Conservation (phyloP, 92 coral and sea anemone genomes). For the Zoanthus gigantus region DNA sequence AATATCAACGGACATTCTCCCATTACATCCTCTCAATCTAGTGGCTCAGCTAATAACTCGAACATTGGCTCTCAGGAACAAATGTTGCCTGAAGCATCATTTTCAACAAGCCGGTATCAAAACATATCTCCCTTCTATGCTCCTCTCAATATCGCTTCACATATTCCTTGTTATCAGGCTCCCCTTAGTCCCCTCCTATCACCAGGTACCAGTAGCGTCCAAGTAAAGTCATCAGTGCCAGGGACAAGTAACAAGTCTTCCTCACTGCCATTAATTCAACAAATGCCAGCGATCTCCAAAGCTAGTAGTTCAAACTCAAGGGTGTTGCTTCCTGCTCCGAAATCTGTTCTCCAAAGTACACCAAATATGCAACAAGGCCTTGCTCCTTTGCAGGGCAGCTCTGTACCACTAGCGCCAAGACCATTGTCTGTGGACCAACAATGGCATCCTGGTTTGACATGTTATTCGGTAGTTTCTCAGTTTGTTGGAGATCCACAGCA, state of each 20-base stretch:
- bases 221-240: conserved; percentile 23
- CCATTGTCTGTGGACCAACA: conserved; percentile 28
- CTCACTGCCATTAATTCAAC: conserved; percentile 1
- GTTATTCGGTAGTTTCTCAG: not conserved
- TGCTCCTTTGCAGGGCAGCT: conserved; percentile 7
- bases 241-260: conserved; percentile 3
- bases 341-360: conserved; percentile 9
- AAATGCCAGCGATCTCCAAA: conserved; percentile 28
- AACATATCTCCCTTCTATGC: conserved; percentile 11
- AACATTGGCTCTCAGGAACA: conserved; percentile 12
- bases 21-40: not conserved
- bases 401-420: conserved; percentile 32
- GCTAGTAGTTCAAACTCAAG: conserved; percentile 18
- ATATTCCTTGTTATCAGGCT: conserved; percentile 36
- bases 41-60: not conserved
- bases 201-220: conserved; percentile 37
- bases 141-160: conserved; percentile 21
- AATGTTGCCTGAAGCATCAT: not conserved
- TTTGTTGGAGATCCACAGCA: conserved; percentile 30
- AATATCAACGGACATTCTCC: not conserved
- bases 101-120: conserved; percentile 3
- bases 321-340: conserved; percentile 36
- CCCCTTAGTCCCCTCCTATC: conserved; percentile 49
- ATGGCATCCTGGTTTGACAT: conserved; percentile 36
- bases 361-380: not conserved